A percentile compares a stretch with the other conserved stretches of the same genome.
These are phyloP conservation scores for Clepsis dumicolana DNA, from an alignment of 2,888 invertebrate genomes.

Conservation along the genomic window DNA sequence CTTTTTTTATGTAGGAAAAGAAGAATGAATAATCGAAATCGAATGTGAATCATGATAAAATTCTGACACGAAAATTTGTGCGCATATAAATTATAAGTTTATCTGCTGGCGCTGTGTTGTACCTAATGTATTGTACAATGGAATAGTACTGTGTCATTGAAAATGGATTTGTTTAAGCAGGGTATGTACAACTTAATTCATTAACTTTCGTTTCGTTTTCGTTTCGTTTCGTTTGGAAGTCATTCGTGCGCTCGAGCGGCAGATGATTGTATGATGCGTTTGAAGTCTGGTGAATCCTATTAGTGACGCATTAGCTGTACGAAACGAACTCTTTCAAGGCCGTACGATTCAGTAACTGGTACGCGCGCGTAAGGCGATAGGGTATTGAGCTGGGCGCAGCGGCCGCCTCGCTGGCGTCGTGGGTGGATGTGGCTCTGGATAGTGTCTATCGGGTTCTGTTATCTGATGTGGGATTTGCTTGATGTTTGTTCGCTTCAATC, in stretches of 20 bases:
- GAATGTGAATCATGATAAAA: constrained; percentile 8
- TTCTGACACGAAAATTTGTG: constrained; percentile 1
- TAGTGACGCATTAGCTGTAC: constrained; percentile 47
- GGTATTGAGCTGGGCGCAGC: constrained; percentile 54
- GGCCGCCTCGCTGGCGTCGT: constrained; percentile 60
- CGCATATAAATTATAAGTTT: not conserved
- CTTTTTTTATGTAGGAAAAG: constrained; percentile 28
- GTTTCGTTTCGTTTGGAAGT: no score
- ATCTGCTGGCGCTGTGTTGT: constrained; percentile 16
- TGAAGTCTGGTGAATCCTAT: constrained; percentile 33
- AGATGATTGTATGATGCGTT: constrained; percentile 5
- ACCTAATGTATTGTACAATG: constrained; percentile 23
- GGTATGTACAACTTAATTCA: constrained; percentile 53
- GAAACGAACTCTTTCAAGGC: constrained; percentile 79
- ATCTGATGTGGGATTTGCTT: constrained; percentile 51
- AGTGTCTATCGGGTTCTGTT: constrained; percentile 47
- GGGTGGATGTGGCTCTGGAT: constrained; percentile 68
- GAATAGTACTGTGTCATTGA: constrained; percentile 32
- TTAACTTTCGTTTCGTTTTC: no score
- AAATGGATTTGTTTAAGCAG: constrained; percentile 70
- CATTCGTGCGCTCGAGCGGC: not conserved
- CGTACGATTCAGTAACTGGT: constrained; percentile 78
- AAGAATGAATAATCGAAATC: constrained; percentile 15
- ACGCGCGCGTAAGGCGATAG: constrained; percentile 55
- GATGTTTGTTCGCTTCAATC: constrained; percentile 20